Evolutionary conservation across 2,888 invertebrate genomes (phyloP), one percentile per base, ranked within the genome.

Genomic region (Yponomeuta evonymella): DNA sequence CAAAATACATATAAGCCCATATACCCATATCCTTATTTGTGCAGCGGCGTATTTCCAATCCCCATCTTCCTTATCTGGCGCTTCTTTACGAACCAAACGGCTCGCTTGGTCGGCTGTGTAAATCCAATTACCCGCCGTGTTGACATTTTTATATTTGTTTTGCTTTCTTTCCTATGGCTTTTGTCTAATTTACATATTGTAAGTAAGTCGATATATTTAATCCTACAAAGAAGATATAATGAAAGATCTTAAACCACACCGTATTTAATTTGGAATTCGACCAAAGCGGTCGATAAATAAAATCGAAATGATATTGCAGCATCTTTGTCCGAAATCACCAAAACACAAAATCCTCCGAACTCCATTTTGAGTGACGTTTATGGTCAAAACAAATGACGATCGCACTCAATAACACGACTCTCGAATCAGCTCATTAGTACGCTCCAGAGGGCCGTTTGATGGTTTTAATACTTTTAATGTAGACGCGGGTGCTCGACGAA

Each of bases 361-460:
- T 58, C 51, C 12, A 12, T 12, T 74, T 72, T 75, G 33, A 74
- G 79, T 78, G 80, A 82, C n/a, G 78, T 83, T 84, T 84, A 84
- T 82, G 86, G 87, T 88, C 87, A 88, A 90, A 90, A 86, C 90
- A 90, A 58, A 89, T 86, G 87, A 87, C 88, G 83, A 84, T 86
- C 84, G 81, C 91, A 90, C 90, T 91, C 87, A 85, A 88, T 90
- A 88, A 86, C 51, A 87, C 85, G 91, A 91, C 91, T 91, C 87
- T 58, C 51, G 15, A 90, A 90, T 86, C 84, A 76, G 83, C 85
- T 90, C 88, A 89, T 90, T 90, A 89, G 86, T 81, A 82, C 81
- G 83, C 85, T 84, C 82, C 83, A 82, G 81, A 80, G 77, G 82
- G 83, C 81, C 83, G 84, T 86, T 86, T 81, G 87, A 85, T 89